A percentile compares a stretch with the other conserved stretches of the same genome.
Evolutionary conservation across 2,797 vertebrate genomes (phyloP).

Genomic region (Lacerta viridis): DNA sequence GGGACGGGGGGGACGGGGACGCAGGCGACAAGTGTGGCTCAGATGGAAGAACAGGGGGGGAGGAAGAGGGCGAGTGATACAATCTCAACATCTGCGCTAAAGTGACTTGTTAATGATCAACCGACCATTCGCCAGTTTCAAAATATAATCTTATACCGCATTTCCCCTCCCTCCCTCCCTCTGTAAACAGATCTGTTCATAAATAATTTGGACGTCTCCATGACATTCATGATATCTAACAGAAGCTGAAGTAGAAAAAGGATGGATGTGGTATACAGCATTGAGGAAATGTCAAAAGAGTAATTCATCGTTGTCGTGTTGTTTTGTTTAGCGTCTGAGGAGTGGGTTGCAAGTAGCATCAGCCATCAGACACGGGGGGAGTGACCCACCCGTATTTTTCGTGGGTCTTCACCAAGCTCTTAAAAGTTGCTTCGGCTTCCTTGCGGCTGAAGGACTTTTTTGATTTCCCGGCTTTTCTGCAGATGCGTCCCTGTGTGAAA

Average conservation of each 20-base stretch:
- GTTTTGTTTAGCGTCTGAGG: slow-evolving; percentile 75
- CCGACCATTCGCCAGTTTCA: slow-evolving; percentile 75
- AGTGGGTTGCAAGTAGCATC: slow-evolving; percentile 75
- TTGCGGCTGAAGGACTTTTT: slow-evolving; percentile 99
- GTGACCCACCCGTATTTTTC: slow-evolving; percentile 99
- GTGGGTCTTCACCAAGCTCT: slow-evolving; percentile 99
- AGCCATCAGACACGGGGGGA: slow-evolving; percentile 97
- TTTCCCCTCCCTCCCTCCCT: slow-evolving; percentile 61
- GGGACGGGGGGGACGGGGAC: slow-evolving; percentile 53
- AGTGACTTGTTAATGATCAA: slow-evolving; percentile 77
- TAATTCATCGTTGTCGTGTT: slow-evolving; percentile 71
- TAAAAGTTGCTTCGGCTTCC: slow-evolving; percentile 99
- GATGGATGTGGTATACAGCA: slow-evolving; percentile 79
- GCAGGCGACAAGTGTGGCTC: slow-evolving; percentile 71
- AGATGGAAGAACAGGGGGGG: slow-evolving; percentile 42
- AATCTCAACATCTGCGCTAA: slow-evolving; percentile 81
- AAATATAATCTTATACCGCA: slow-evolving; percentile 78
- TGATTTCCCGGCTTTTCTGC: slow-evolving; percentile 98
- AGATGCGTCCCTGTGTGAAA: slow-evolving; percentile 93
- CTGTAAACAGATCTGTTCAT: slow-evolving; percentile 85
- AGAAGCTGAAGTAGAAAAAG: slow-evolving; percentile 86
- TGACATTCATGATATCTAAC: slow-evolving; percentile 85
- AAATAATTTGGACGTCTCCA: slow-evolving; percentile 85
- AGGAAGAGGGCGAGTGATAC: slow-evolving; percentile 71
- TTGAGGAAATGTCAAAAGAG: slow-evolving; percentile 82